Base-by-base conservation (phyloP, 2,888 invertebrate genomes). In the Pseudococcus jackbeardsleyi region DNA sequence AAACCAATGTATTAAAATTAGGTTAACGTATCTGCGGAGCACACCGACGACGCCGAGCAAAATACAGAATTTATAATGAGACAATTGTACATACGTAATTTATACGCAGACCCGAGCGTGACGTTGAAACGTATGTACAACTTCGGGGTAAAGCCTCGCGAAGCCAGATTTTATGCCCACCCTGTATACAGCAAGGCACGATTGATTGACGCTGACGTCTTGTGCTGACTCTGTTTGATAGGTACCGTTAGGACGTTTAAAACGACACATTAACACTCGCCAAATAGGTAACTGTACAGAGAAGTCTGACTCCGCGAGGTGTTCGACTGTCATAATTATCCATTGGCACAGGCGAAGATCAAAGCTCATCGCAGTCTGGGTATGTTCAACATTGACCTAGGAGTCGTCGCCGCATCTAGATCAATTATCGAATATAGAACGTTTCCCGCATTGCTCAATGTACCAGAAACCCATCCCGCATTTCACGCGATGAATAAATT, bases 31-130 rank as follows among this genome's bases (percentile, higher is more conserved):
- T 82, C 46, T 72, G 33, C 17, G 17, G 79, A 17, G n/a, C 46
- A 82, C 42, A 42, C 42, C 42, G 42, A 9, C 42, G 42, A 42
- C 42, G 42, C 3, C 79, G 15, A 46, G 79, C 26, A 15, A 15
- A 72, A 33, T 17, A 33, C 77, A 82, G 79, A 82, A 82, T 82
- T 82, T 46, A 82, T 82, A 82, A 82, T 82, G 46, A 82, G 79
- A 22, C 17, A 19, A n/a, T 17, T 46, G 42, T 59, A n/a, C 15
- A 15, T 50, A 33, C 26, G 26, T 33, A 33, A 33, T 33, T 33
- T 33, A 33, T 33, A 50, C 48, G 15, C 12, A 50, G 48, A 15
- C 5, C 0, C 5, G 12, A 46, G 15, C 15, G 48, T 50, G 15
- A 50, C 15, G 12, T 9, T 48, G 48, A 6, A 50, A 5, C 42